Percentiles rank a stretch among this genome's conserved stretches.
Evolutionary conservation across 1,140 invertebrate genomes (phyloP).

Genomic region (Drosophila nannoptera): DNA sequence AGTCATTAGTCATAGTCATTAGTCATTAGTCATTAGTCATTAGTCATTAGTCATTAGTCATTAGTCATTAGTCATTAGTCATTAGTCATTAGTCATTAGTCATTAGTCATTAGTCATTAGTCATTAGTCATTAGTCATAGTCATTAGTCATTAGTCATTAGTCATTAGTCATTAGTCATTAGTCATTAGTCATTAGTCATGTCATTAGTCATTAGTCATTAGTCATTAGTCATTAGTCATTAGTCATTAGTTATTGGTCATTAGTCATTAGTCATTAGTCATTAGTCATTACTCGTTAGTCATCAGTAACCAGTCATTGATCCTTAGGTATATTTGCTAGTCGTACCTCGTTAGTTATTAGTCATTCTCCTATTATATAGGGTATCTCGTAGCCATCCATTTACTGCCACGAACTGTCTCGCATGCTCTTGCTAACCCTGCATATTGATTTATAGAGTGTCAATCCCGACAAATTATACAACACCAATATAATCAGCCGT

Average conservation of each 20-base stretch:
- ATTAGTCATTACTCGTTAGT: background rate
- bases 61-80: background rate
- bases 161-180: background rate
- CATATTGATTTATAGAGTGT: conserved; percentile 64
- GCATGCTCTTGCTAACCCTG: conserved; percentile 1
- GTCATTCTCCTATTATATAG: background rate
- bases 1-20: background rate
- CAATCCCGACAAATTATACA: conserved; percentile 66
- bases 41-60: background rate
- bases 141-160: too few relatives aligned
- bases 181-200: background rate
- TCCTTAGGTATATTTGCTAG: too few relatives aligned
- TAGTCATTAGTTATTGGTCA: background rate
- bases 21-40: background rate
- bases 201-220: background rate
- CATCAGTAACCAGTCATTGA: too few relatives aligned
- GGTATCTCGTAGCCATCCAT: background rate
- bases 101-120: too few relatives aligned
- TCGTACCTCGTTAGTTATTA: too few relatives aligned
- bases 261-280: background rate
- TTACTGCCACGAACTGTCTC: background rate
- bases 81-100: background rate
- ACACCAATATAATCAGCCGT: conserved; percentile 32
- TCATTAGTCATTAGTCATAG: background rate
- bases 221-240: background rate